Evolutionary conservation across 2,113 vertebrate species (phyloP), one percentile per base, ranked within the genome.

Genomic region (Perca fluviatilis): DNA sequence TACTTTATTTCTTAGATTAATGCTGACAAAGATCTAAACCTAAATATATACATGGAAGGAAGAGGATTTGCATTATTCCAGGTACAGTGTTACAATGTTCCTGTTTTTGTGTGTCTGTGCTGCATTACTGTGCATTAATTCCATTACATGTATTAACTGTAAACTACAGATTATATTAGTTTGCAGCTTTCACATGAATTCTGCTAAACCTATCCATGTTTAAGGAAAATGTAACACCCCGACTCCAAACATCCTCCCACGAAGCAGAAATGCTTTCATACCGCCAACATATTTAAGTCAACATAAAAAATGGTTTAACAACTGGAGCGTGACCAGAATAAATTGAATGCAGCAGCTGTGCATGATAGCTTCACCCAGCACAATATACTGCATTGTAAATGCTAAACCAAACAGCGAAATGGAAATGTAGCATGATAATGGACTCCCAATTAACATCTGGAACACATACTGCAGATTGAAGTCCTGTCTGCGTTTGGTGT

Each of bases 11-110:
- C 82, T 93, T 61, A 99, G 97, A 94, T 98, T 85, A 57, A 82
- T 15, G 89, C 88, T 51, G 51, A 78, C 25, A 88, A 95, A 23
- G 92, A 94, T 57, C 57, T 93, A 65, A 16, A 40, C 50, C 19
- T 98, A 68, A 91, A 95, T 36, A 87, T 98, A 66, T 74, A 91
- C 56, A 93, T 96, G 0, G 86, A 88, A 56, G 97, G 97, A 82
- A 91, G 74, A 90, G 97, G 97, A 88, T 97, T 97, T 92, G 96
- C 95, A 72, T 79, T 97, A 70, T 95, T 97, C 87, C 97, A 98
- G 97, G 97, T 98, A 95, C 19, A 1, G 9, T 62, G 49, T 8
- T 33, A 0, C 3, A 0, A 5, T 30, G 27, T 54, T 57, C 3
- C 27, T 33, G 15, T 76, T 30, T 58, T 51, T 53, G 8, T 61